Evolutionary conservation across 1,140 invertebrate genomes (phyloP).

Genomic region (Drosophila trapezifrons): DNA sequence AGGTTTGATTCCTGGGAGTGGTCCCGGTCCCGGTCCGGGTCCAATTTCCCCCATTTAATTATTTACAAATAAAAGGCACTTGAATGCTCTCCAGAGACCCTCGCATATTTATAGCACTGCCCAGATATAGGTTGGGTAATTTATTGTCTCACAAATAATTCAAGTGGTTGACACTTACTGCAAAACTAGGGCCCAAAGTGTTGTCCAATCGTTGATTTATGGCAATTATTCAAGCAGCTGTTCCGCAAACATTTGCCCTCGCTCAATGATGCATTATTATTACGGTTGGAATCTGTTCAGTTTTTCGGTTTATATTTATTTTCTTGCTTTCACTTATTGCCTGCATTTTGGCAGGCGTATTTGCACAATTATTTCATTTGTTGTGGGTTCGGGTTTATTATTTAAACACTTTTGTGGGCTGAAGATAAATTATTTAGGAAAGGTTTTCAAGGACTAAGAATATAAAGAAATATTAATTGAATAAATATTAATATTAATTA

Average conservation of each 20-base stretch:
- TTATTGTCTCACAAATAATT: conserved; percentile 44
- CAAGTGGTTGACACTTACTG: conserved; percentile 40
- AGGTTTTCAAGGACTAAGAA: background rate
- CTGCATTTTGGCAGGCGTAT: background rate
- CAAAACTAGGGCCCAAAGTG: conserved; percentile 19
- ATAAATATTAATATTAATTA: background rate
- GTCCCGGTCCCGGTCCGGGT: background rate
- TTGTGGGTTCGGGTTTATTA: background rate
- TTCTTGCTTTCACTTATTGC: background rate
- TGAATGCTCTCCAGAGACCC: background rate
- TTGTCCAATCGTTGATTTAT: conserved; percentile 20
- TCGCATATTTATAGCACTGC: conserved; percentile 28
- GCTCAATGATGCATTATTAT: conserved; percentile 10
- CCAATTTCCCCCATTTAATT: conserved; percentile 16
- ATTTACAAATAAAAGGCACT: conserved; percentile 34
- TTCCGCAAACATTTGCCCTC: conserved; percentile 16
- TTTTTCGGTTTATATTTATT: conserved; percentile 1
- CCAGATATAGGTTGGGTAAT: conserved; percentile 18
- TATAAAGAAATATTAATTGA: background rate
- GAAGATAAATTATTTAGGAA: background rate
- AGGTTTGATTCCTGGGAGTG: conserved; percentile 2
- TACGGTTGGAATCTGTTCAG: background rate
- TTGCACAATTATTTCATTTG: conserved; percentile 2
- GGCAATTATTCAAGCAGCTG: conserved; percentile 31
- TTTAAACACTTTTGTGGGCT: background rate